Evolutionary conservation across 2,888 invertebrate species (phyloP), one percentile per base, ranked within the genome.

Genomic region (Balanococcus diminutus): DNA sequence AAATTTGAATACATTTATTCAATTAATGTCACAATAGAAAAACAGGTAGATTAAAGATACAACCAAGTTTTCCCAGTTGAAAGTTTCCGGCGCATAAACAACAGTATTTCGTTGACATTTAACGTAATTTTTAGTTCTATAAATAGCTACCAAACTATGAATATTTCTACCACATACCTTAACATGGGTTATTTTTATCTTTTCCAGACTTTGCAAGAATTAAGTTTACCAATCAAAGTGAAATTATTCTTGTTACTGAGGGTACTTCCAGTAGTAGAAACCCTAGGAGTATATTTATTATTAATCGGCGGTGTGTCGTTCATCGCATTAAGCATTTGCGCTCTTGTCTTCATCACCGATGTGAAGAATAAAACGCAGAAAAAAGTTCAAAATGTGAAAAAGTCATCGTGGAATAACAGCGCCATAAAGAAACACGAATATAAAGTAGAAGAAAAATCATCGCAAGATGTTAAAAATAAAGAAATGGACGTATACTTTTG

Each of bases 201-300:
- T 89, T 91, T 90, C 39, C 92, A 95, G 96, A 92, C 93, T 89
- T 92, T 96, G 93, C 91, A 92, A 88, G 90, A 91, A 2, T 91
- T 96, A 2, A 94, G 96, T 0, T 90, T 92, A 1, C 89, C 90
- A 0, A 89, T 96, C 88, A 91, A 92, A 86, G 90, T 91, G 36
- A 92, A 93, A 31, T 96, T 96, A 90, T 91, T 92, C 87, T 89
- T 96, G 14, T 96, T 96, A 89, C 90, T 96, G 4, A 94, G 94
- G 89, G 91, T 94, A 5, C 89, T 95, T 2, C 96, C 96, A 0
- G 88, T 92, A 0, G 91, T 93, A 0, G 93, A 94, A 89, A 90
- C 91, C 86, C 90, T 90, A 0, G 89, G 91, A 0, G 92, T 92
- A 90, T 94, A 93, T 88, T 82, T 91, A 0, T 88, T 90, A 1